A percentile compares a stretch with the other conserved stretches of the same genome.
phyloP scores from a whole-genome alignment of 1,140 invertebrate species.

The Drosophila repletoides region DNA sequence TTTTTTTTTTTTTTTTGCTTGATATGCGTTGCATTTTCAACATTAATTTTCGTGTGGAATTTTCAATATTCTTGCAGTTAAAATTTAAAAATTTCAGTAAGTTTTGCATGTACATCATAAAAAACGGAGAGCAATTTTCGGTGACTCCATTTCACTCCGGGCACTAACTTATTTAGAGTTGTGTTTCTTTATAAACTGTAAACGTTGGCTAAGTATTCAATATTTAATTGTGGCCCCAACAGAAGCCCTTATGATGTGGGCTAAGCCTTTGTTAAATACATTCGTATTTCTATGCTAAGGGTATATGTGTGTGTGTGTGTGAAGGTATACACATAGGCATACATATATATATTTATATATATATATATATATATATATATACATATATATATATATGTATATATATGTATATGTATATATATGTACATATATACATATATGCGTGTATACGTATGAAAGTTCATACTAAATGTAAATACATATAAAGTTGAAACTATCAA shows the following conservation, averaged over 20 bases:
- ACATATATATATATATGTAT: not conserved
- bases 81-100: conserved; percentile 1
- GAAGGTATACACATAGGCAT: not conserved
- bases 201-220: conserved; percentile 20
- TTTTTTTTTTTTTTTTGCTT: conserved; percentile 39
- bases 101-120: no score
- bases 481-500: conserved; percentile 60
- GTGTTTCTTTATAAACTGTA: conserved; percentile 4
- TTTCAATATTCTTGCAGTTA: conserved; percentile 8
- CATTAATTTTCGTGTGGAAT: conserved; percentile 39
- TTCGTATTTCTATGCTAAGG: conserved; percentile 4
- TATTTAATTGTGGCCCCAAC: conserved; percentile 22
- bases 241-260: conserved; percentile 11
- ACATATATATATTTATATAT: not conserved
- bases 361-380: not conserved
- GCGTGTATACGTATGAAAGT: not conserved
- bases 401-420: not conserved
- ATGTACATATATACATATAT: not conserved
- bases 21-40: conserved; percentile 79
- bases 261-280: conserved; percentile 17
- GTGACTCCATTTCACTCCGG: not conserved
- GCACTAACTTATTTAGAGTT: not conserved
- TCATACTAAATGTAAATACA: conserved; percentile 40
- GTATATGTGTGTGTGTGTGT: not conserved
- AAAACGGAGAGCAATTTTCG: not conserved